phyloP scores from a whole-genome alignment of 30 jellyfish, hydroid and myxozoan species.

The Aurelia aurita complex sp. Pacific region DNA sequence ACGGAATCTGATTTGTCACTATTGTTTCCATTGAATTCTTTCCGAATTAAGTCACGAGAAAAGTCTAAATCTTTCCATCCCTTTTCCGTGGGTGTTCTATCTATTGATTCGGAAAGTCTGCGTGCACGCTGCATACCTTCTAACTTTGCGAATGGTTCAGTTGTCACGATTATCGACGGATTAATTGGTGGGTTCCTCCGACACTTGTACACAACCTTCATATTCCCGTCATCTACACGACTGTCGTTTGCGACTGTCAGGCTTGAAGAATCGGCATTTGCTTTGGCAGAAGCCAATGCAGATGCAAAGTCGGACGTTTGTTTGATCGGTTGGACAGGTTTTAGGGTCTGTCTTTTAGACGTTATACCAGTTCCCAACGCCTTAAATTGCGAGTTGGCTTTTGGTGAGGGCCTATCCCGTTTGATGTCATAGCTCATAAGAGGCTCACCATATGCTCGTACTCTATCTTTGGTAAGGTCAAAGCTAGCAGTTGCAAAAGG shows the following conservation, averaged over 20 bases:
- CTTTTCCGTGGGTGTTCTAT: background rate
- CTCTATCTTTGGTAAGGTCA: background rate
- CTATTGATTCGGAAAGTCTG: background rate
- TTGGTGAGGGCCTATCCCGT: background rate
- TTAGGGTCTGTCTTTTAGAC: background rate
- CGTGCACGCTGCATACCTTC: background rate
- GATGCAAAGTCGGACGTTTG: background rate
- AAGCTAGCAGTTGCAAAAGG: background rate
- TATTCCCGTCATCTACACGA: background rate
- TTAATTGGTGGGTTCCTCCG: constrained; percentile 47
- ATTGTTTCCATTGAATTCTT: too few species aligned
- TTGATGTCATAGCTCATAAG: constrained; percentile 2
- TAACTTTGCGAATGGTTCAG: constrained; percentile 24
- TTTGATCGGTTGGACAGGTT: background rate
- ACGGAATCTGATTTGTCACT: too few species aligned
- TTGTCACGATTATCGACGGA: constrained; percentile 42
- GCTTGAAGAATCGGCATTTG: background rate
- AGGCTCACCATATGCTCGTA: constrained; percentile 9
- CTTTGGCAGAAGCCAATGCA: background rate
- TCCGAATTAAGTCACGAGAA: background rate
- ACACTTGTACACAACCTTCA: background rate
- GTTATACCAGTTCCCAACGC: background rate
- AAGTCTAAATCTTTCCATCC: background rate
- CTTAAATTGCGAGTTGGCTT: background rate
- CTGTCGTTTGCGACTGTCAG: background rate